A percentile compares a stretch with the other conserved stretches of the same genome.
Conservation (phyloP, 2,888 invertebrate genomes). For the Auanema freiburgensis region DNA sequence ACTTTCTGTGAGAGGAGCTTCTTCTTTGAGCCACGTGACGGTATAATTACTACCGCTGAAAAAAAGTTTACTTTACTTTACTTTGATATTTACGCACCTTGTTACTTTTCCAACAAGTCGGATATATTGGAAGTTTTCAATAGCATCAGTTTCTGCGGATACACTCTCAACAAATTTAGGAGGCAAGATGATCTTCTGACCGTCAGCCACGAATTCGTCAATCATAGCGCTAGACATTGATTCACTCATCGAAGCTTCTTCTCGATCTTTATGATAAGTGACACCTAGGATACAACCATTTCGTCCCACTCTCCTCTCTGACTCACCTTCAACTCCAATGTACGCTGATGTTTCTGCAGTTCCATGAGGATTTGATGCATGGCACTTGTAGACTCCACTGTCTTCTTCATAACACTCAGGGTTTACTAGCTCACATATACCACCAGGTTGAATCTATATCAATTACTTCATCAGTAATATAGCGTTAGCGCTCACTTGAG, state of each 20-base stretch:
- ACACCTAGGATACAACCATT: conserved; percentile 5
- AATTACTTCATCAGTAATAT: not conserved
- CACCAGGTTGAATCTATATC: conserved; percentile 35
- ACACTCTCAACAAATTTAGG: conserved; percentile 46
- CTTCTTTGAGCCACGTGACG: conserved; percentile 44
- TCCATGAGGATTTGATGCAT: conserved; percentile 46
- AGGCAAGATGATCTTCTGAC: conserved; percentile 35
- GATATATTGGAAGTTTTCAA: conserved; percentile 36
- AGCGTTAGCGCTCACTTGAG: conserved; percentile 24
- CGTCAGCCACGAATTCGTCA: conserved; percentile 17
- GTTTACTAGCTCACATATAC: conserved; percentile 46
- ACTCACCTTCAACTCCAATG: conserved; percentile 40
- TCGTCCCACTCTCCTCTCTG: no score
- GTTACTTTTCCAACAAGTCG: conserved; percentile 42
- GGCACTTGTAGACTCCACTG: conserved; percentile 49
- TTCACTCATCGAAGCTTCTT: conserved; percentile 45
- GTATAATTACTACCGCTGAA: conserved; percentile 34
- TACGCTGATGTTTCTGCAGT: conserved; percentile 50
- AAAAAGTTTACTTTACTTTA: conserved; percentile 5
- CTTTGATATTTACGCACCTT: conserved; percentile 12
- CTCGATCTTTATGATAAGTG: conserved; percentile 34
- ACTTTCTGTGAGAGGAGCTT: conserved; percentile 26
- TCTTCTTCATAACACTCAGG: conserved; percentile 43
- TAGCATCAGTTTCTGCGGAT: conserved; percentile 40
- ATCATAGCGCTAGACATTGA: conserved; percentile 25